These are phyloP conservation scores for Meta bourneti DNA, from an alignment of 2,888 invertebrate genomes.

Conservation along the genomic window DNA sequence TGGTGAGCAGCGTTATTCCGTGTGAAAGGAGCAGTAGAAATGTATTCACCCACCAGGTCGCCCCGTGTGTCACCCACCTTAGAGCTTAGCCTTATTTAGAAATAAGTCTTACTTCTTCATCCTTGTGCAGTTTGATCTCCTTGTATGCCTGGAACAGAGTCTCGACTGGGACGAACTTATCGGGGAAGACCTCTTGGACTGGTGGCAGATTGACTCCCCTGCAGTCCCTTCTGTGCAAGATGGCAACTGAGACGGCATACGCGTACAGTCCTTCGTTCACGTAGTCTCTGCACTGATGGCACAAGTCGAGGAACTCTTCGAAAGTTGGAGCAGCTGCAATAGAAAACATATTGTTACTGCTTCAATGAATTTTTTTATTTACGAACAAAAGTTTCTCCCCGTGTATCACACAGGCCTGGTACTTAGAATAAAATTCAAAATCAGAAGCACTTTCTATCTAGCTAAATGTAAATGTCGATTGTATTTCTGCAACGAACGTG, in stretches of 20 bases:
- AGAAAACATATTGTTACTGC: not conserved
- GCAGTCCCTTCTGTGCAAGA: conserved; percentile 62
- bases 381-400: too few species aligned
- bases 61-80: too few species aligned
- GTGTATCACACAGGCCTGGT: too few species aligned
- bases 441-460: too few species aligned
- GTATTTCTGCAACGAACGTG: too few species aligned
- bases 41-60: too few species aligned
- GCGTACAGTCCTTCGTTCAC: conserved; percentile 90
- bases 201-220: conserved; percentile 64
- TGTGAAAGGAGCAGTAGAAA: too few species aligned
- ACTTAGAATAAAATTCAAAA: too few species aligned
- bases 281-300: conserved; percentile 83
- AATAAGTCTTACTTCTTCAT: conserved; percentile 42
- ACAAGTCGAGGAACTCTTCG: conserved; percentile 70
- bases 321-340: conserved; percentile 47
- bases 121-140: conserved; percentile 83
- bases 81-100: too few species aligned
- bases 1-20: too few species aligned
- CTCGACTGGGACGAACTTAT: conserved; percentile 89
- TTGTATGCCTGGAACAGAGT: conserved; percentile 87
- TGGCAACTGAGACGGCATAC: conserved; percentile 88
- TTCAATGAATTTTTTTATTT: not conserved
- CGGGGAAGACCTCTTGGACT: conserved; percentile 89
- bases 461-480: too few species aligned